These are phyloP conservation scores for Rhaphigaster nebulosa DNA, from an alignment of 2,888 invertebrate genomes.

Conservation along the genomic window DNA sequence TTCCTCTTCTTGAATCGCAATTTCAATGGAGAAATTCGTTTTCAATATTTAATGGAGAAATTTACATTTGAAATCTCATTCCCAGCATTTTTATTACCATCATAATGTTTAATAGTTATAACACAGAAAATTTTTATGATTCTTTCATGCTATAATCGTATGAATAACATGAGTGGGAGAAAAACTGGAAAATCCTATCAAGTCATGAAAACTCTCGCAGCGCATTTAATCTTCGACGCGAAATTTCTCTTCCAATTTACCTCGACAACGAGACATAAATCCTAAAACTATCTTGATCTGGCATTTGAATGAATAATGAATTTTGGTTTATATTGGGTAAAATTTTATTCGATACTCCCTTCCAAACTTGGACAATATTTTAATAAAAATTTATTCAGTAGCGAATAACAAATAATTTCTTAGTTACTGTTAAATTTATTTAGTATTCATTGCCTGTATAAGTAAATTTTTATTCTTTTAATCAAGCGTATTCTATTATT, in stretches of 20 bases:
- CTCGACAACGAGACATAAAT: background rate
- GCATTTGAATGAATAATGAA: background rate
- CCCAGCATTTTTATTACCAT: background rate
- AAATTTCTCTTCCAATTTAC: background rate
- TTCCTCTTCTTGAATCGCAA: background rate
- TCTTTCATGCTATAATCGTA: background rate
- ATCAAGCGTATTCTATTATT: background rate
- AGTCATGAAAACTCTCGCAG: background rate
- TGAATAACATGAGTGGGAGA: background rate
- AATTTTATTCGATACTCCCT: too few species aligned
- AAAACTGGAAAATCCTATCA: background rate
- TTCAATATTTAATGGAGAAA: background rate
- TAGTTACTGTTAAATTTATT: too few species aligned
- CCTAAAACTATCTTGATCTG: background rate
- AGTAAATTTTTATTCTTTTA: too few species aligned
- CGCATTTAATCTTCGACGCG: background rate
- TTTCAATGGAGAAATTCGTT: background rate
- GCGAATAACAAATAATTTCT: too few species aligned
- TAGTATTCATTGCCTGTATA: too few species aligned
- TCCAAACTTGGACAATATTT: too few species aligned
- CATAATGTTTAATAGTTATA: background rate
- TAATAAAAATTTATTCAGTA: too few species aligned
- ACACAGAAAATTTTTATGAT: background rate
- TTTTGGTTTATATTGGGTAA: too few species aligned
- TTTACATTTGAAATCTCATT: background rate